A percentile compares a stretch with the other conserved stretches of the same genome.
These are phyloP conservation scores for Athrips mouffetella DNA, from an alignment of 2,888 invertebrate genomes.

Conservation along the genomic window DNA sequence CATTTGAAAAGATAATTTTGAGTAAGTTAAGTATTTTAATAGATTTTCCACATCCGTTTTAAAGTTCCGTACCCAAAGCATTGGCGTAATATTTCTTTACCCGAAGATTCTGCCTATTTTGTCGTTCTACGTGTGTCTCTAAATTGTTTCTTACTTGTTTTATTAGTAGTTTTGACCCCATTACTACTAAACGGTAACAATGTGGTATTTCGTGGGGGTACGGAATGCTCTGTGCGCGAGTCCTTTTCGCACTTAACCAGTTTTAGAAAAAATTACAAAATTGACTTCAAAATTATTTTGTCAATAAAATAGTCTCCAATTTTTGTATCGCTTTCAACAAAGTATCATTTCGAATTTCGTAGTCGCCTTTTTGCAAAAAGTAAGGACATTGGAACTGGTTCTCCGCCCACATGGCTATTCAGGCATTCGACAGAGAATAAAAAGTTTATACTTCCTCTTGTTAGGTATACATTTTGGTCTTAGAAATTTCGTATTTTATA, in stretches of 20 bases:
- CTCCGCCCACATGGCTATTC: slow-evolving; percentile 16
- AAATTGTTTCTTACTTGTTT: too few relatives aligned
- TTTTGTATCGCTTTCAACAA: background rate
- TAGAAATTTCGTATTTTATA: background rate
- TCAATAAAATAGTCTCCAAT: background rate
- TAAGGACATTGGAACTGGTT: slow-evolving; percentile 19
- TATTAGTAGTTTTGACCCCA: too few relatives aligned
- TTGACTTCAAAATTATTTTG: background rate
- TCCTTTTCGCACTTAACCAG: too few relatives aligned
- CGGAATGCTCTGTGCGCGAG: too few relatives aligned
- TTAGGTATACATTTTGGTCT: background rate
- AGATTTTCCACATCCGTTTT: too few relatives aligned
- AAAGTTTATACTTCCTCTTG: slow-evolving; percentile 5
- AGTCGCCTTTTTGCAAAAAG: slow-evolving; percentile 9
- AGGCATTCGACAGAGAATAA: slow-evolving; percentile 2
- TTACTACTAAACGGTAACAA: too few relatives aligned
- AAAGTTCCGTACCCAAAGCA: too few relatives aligned
- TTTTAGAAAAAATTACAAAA: background rate
- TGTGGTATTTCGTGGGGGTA: too few relatives aligned
- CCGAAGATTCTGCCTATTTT: too few relatives aligned
- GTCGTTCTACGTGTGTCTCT: too few relatives aligned
- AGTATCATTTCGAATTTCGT: slow-evolving; percentile 3
- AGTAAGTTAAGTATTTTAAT: background rate
- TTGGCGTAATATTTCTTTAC: too few relatives aligned
- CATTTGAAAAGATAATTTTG: too few relatives aligned